Evolutionary conservation across 2,113 vertebrate genomes (phyloP), one percentile per base, ranked within the genome.

Genomic region (Atherinomorus stipes): DNA sequence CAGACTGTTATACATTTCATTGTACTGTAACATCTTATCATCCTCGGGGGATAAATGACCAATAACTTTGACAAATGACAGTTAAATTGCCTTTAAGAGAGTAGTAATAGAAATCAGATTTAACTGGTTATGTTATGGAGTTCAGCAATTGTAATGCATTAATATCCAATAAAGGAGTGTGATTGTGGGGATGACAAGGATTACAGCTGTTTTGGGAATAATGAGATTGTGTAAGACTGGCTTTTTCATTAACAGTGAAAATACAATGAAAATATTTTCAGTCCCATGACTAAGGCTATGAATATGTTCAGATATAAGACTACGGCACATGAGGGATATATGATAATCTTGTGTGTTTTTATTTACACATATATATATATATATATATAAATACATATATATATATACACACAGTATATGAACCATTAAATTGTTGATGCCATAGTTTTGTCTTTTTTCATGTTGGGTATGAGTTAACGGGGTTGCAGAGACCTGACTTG

Each of bases 51-150:
- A 90, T 83, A 89, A 92, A 92, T 88, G 77, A 83, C 88, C 89
- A 91, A 88, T 88, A 78, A 86, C 69, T 90, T 87, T 93, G 86
- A 93, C 87, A 89, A 87, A 93, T 89, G 67, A 83, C 60, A 61
- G 57, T 85, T 78, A 86, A 91, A 90, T 83, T 71, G 76, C 83
- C 64, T 89, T 87, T 74, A 89, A 87, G 83, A 88, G 84, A 83
- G 75, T 78, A 85, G 89, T 88, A 84, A 85, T 71, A 80, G 71
- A 85, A 87, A 85, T 91, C 65, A 80, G 64, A 87, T 85, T 81
- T 90, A 78, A 88, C 84, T 80, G 84, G 49, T 76, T 80, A 58
- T 63, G 81, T 79, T 74, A 84, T 76, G 38, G 75, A 72, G 74
- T 88, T 91, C 40, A 63, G 68, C 74, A 78, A 91, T 88, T 89